A percentile compares a stretch with the other conserved stretches of the same genome.
phyloP scores from a whole-genome alignment of 2,888 invertebrate species.

The Arenicola marina region DNA sequence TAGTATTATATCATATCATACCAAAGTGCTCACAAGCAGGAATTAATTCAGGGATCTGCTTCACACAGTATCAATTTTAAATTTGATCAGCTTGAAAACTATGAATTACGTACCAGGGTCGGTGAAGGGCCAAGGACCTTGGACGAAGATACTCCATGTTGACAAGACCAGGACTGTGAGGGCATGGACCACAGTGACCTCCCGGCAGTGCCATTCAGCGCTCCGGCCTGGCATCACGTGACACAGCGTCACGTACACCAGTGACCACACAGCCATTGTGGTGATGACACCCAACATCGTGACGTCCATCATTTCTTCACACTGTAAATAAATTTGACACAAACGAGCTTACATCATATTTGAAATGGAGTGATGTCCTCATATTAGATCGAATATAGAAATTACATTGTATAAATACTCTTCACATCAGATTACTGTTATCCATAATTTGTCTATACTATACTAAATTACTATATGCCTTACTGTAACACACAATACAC shows the following conservation, averaged over 20 bases:
- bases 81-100: neutral
- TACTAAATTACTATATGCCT: too few species aligned
- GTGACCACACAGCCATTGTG: slow-evolving; percentile 46
- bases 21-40: neutral
- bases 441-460: too few species aligned
- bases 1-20: neutral
- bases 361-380: too few species aligned
- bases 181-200: slow-evolving; percentile 51
- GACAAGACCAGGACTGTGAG: slow-evolving; percentile 38
- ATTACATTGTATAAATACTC: too few species aligned
- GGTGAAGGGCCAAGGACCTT: slow-evolving; percentile 57
- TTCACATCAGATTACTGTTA: too few species aligned
- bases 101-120: slow-evolving; percentile 23
- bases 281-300: too few species aligned
- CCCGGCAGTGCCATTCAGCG: slow-evolving; percentile 55
- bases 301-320: too few species aligned
- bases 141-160: slow-evolving; percentile 43
- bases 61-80: neutral
- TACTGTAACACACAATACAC: too few species aligned
- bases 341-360: too few species aligned
- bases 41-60: too few species aligned
- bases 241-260: slow-evolving; percentile 46
- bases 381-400: too few species aligned
- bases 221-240: slow-evolving; percentile 36
- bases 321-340: too few species aligned